A percentile compares a stretch with the other conserved stretches of the same genome.
These are phyloP conservation scores for Lepidotrigona ventralis DNA, from an alignment of 1,140 invertebrate species.

Conservation along the genomic window DNA sequence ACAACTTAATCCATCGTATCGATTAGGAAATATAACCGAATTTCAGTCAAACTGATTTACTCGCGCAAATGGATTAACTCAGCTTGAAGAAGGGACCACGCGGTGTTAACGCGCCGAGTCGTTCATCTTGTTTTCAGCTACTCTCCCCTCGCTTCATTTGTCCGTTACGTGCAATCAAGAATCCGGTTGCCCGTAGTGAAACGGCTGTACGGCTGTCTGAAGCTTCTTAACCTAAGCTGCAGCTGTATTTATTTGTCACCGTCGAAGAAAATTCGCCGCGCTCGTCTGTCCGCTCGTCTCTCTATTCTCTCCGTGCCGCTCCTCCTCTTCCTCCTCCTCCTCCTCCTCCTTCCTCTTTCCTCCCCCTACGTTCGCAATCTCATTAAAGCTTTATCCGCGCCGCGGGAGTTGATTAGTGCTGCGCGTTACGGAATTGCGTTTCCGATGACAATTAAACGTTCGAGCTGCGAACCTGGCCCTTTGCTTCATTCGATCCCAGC, in stretches of 20 bases:
- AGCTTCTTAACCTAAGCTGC: conserved; percentile 54
- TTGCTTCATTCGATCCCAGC: neutral
- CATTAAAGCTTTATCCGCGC: conserved; percentile 43
- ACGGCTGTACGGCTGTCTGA: conserved; percentile 53
- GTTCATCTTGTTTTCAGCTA: conserved; percentile 66
- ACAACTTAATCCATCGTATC: conserved; percentile 69
- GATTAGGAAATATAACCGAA: conserved; percentile 73
- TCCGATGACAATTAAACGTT: conserved; percentile 45
- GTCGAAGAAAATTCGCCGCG: conserved; percentile 45
- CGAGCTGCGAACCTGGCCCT: conserved; percentile 6
- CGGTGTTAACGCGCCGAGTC: conserved; percentile 58
- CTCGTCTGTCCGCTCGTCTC: neutral
- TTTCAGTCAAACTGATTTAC: conserved; percentile 67
- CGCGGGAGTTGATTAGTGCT: conserved; percentile 41
- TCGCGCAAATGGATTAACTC: conserved; percentile 68
- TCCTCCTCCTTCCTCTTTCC: neutral
- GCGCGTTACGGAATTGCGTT: conserved; percentile 43
- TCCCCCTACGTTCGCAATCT: conserved; percentile 29
- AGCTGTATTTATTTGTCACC: conserved; percentile 62
- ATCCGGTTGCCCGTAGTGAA: conserved; percentile 53
- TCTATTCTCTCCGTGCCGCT: too few species aligned
- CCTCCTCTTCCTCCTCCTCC: too few species aligned
- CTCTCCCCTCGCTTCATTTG: conserved; percentile 63
- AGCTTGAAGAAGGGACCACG: conserved; percentile 47
- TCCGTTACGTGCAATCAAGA: conserved; percentile 67